Conservation (phyloP, 92 coral and sea anemone species). For the Epizoanthus scotinus region DNA sequence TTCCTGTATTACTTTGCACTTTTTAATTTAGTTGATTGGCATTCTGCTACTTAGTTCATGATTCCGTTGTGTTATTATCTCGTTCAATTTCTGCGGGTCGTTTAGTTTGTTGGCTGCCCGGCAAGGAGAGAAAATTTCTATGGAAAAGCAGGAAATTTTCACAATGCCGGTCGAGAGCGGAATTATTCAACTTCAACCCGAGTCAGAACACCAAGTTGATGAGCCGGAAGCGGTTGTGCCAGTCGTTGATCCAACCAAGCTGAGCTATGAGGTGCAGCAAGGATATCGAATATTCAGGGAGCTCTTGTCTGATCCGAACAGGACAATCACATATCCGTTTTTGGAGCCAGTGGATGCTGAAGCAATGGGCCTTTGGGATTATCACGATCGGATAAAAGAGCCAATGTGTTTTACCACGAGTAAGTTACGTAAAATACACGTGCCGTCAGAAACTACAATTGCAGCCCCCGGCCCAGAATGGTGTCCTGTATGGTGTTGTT, state of each 20-base stretch:
- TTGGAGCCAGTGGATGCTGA: slow-evolving; percentile 95
- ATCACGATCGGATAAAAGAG: slow-evolving; percentile 83
- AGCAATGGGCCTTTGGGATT: slow-evolving; percentile 93
- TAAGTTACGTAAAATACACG: slow-evolving; percentile 56
- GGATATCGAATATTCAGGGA: slow-evolving; percentile 90
- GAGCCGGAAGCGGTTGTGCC: slow-evolving; percentile 53
- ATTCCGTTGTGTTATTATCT: slow-evolving; percentile 43
- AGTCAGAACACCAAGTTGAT: slow-evolving; percentile 45
- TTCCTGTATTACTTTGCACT: slow-evolving; percentile 34
- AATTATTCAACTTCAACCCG: slow-evolving; percentile 21
- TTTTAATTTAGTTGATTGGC: background rate
- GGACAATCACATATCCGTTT: slow-evolving; percentile 93
- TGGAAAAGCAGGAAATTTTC: slow-evolving; percentile 34
- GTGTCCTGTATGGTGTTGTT: slow-evolving; percentile 14
- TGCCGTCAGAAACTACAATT: slow-evolving; percentile 32
- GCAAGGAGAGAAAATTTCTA: background rate
- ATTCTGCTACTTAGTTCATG: slow-evolving; percentile 11
- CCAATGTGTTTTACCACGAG: slow-evolving; percentile 95
- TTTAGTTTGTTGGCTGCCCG: background rate
- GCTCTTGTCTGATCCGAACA: slow-evolving; percentile 79
- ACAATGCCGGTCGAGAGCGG: slow-evolving; percentile 37
- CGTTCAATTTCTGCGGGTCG: slow-evolving; percentile 24
- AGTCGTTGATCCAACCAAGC: slow-evolving; percentile 71
- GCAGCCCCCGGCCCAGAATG: background rate
- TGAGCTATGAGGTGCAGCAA: slow-evolving; percentile 91